Base-by-base conservation (phyloP, 30 jellyfish, hydroid and myxozoan species). In the Turritopsis rubra region DNA sequence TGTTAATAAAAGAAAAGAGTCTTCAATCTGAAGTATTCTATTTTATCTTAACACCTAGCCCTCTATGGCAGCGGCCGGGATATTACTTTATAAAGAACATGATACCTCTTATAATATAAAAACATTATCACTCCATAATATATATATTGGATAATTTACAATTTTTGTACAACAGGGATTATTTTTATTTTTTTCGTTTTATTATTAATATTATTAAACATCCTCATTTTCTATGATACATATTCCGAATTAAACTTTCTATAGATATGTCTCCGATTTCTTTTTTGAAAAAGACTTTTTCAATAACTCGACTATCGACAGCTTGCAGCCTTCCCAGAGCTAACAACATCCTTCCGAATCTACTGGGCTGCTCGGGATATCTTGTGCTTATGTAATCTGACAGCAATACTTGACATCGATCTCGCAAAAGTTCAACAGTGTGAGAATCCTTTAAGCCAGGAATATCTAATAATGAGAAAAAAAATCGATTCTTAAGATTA, bases 261-360 rank as follows among this genome's bases (percentile, higher is more conserved):
- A 91, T 89, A 16, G 94, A 91, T 8, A 87, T 90, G 52, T 86
- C 94, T 13, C 97, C 97, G 54, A 91, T 87, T 29, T 90, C 86
- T 17, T 88, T 85, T 54, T 80, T 88, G 30, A 91, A 91, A 81
- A 91, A 91, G 75, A 87, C 81, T 23, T 86, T 93, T 84, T 91
- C 96, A 4, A 91, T 87, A 75, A 54, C 85, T 72, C 79, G 82
- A 28, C 87, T 68, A 70, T 79, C 81, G 82, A 91, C 79, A 18
- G 87, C 72, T 22, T 89, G 90, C 83, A 91, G 81, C 25, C 86
- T 66, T 27, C 95, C 82, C 9, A 86, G 22, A 28, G 85, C 73
- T 54, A 89, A 85, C 81, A 89, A 75, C 53, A 89, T 81, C 75
- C 87, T 81, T n/a, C 96, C 96, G 79, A 89, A 89, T 81, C 88